Base-by-base conservation (phyloP, 2,888 invertebrate species). In the Pristionchus maxplancki region DNA sequence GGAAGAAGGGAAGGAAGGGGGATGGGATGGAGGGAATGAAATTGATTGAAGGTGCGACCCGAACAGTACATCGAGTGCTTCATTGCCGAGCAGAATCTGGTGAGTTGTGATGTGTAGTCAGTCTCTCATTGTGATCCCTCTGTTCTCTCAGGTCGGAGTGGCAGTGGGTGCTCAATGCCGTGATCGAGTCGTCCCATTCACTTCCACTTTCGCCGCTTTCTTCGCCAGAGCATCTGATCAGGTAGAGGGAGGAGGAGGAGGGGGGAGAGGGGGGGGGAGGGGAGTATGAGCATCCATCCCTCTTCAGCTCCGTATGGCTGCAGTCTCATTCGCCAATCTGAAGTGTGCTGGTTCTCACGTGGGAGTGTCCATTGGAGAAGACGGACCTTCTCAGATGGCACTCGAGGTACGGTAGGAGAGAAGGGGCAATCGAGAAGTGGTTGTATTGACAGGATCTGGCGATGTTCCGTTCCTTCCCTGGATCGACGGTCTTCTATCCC, bases 61-160 rank as follows among this genome's bases (percentile, higher is more conserved):
- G 96, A 96, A 87, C 96, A 97, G 91, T 98, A 97, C 95, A 96
- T 99, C 92, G 99, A 99, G 95, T 98, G 99, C 95, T 99, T 97
- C 96, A 99, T 99, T 95, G 99, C 99, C 89, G 99, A 99, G 95
- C 99, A 99, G 96, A 99, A 98, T 96, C 96, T 98, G 95, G 88
- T 78, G 31, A 67, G 82, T 40, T 11, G 0, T 17, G n/a, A n/a
- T n/a, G n/a, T n/a, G n/a, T n/a, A n/a, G n/a, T 17, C 20, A 4
- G 6, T 9, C 17, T 9, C 20, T 0, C n/a, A 24, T n/a, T 9
- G 0, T 58, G 9, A 58, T 58, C 3, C 24, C 53, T 44, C 44
- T 44, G 13, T 67, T 13, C 6, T 50, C 15, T 48, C n/a, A 88
- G 86, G 98, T 95, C 44, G 94, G 98, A 84, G 98, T 98, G 89